Percentiles rank a stretch among this genome's conserved stretches.
Evolutionary conservation across 2,888 invertebrate genomes (phyloP).

Genomic region (Drosophila recens): DNA sequence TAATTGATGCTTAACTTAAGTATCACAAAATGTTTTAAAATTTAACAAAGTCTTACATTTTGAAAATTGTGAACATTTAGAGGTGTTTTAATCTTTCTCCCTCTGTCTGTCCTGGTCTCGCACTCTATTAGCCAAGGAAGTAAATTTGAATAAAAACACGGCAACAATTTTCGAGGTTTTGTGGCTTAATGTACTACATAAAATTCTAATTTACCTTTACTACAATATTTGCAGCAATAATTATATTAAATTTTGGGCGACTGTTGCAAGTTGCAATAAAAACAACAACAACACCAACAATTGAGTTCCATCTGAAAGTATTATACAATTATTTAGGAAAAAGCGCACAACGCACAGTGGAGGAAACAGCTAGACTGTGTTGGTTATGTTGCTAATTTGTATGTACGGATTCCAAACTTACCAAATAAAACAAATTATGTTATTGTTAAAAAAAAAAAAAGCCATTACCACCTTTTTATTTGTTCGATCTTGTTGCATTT

Average conservation of each 20-base stretch:
- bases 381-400: too few relatives aligned
- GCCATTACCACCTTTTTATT: too few relatives aligned
- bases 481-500: too few relatives aligned
- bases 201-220: slow-evolving; percentile 46
- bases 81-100: neutral
- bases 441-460: too few relatives aligned
- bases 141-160: slow-evolving; percentile 30
- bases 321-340: slow-evolving; percentile 52
- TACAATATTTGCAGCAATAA: slow-evolving; percentile 20
- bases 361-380: too few relatives aligned
- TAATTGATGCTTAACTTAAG: neutral
- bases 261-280: slow-evolving; percentile 9
- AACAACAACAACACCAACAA: slow-evolving; percentile 15
- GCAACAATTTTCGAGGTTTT: slow-evolving; percentile 24
- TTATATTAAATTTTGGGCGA: slow-evolving; percentile 35
- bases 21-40: neutral
- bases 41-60: neutral
- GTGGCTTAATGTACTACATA: slow-evolving; percentile 33
- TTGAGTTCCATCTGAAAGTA: slow-evolving; percentile 35
- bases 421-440: too few relatives aligned
- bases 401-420: too few relatives aligned
- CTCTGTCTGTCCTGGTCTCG: neutral
- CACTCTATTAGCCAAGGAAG: slow-evolving; percentile 14
- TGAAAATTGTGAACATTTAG: neutral
- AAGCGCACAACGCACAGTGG: slow-evolving; percentile 29